Conservation (phyloP, 1,140 invertebrate species). For the Charaxes varanes region DNA sequence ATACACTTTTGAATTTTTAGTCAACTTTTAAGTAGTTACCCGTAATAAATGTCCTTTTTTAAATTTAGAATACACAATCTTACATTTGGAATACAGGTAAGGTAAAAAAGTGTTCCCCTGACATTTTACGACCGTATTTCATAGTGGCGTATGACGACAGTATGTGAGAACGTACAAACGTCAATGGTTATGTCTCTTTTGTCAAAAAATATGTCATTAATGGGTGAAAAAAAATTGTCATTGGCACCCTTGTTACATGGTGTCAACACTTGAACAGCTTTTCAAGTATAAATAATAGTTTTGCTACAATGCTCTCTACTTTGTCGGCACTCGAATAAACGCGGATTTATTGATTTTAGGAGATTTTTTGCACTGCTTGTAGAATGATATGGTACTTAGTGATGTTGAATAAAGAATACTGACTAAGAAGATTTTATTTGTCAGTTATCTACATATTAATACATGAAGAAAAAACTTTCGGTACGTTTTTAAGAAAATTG, state of each 20-base stretch:
- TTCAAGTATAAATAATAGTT: conserved; percentile 67
- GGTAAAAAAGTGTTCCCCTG: too few species aligned
- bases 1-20: too few species aligned
- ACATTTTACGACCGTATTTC: too few species aligned
- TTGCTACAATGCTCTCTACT: conserved; percentile 34
- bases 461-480: too few species aligned
- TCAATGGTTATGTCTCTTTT: conserved; percentile 64
- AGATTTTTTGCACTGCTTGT: conserved; percentile 21
- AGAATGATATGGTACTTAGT: conserved; percentile 3
- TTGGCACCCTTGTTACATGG: conserved; percentile 47
- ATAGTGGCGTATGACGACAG: too few species aligned
- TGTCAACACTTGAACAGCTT: conserved; percentile 65
- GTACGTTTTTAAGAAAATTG: too few species aligned
- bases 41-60: conserved; percentile 11
- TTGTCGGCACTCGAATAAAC: conserved; percentile 58
- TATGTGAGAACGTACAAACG: conserved; percentile 42
- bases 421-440: too few species aligned
- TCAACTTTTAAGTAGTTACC: too few species aligned
- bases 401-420: too few species aligned
- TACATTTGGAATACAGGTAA: too few species aligned
- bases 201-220: conserved; percentile 64
- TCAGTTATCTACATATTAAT: too few species aligned
- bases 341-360: conserved; percentile 53
- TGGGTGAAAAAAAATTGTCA: conserved; percentile 52
- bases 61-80: conserved; percentile 14